Evolutionary conservation across 2,888 invertebrate species (phyloP).

Genomic region (Pterobdella sp.): DNA sequence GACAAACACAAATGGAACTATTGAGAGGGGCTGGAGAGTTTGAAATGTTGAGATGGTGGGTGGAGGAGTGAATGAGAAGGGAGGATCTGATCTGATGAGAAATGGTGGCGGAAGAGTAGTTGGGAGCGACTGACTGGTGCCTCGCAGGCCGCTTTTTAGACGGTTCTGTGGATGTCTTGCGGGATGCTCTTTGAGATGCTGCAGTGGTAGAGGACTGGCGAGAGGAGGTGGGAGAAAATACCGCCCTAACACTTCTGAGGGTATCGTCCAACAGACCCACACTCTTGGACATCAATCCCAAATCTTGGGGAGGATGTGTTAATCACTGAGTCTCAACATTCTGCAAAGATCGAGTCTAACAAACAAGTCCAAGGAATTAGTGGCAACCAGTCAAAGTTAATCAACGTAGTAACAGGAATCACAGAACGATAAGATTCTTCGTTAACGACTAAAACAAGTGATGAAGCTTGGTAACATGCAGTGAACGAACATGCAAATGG

Average conservation of each 20-base stretch:
- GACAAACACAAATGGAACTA: neutral
- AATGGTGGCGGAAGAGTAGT: conserved; percentile 22
- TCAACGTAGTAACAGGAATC: too few species aligned
- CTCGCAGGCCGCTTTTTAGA: neutral
- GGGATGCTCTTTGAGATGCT: neutral
- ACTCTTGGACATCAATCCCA: conserved; percentile 26
- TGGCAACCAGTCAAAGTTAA: too few species aligned
- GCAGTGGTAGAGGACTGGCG: conserved; percentile 9
- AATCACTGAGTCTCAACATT: neutral
- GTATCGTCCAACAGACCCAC: conserved; percentile 23
- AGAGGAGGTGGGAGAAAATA: conserved; percentile 4
- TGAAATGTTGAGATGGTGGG: neutral
- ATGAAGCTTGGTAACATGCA: too few species aligned
- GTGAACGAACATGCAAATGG: too few species aligned
- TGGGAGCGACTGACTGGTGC: conserved; percentile 13
- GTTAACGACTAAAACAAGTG: too few species aligned
- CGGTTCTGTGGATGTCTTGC: neutral
- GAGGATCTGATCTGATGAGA: conserved; percentile 22
- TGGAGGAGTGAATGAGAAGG: neutral
- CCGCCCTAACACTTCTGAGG: neutral
- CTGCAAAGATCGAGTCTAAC: too few species aligned
- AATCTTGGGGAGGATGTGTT: conserved; percentile 9
- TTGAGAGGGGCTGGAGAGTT: neutral
- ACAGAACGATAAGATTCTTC: too few species aligned
- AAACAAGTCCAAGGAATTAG: too few species aligned